phyloP scores from a whole-genome alignment of 1,140 invertebrate genomes.

The Drosophila grimshawi region DNA sequence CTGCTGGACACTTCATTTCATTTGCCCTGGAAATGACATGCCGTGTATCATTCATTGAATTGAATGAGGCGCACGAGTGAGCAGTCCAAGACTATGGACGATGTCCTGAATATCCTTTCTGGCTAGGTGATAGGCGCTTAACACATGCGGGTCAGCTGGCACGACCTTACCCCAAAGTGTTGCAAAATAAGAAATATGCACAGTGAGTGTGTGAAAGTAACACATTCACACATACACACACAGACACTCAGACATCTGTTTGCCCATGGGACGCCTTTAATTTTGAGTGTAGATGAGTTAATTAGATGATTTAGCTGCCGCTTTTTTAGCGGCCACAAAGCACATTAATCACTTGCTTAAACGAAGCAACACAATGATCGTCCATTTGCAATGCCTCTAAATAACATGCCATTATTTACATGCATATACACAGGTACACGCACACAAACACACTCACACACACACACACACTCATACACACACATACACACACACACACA shows the following conservation, averaged over 20 bases:
- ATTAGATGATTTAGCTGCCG: slow-evolving; percentile 72
- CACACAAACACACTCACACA: slow-evolving; percentile 4
- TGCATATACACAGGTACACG: slow-evolving; percentile 16
- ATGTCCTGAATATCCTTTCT: slow-evolving; percentile 26
- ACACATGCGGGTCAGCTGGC: slow-evolving; percentile 64
- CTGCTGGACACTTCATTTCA: slow-evolving; percentile 47
- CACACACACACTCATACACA: neutral
- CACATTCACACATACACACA: slow-evolving; percentile 2
- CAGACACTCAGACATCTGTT: neutral
- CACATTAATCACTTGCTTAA: slow-evolving; percentile 62
- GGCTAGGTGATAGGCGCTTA: slow-evolving; percentile 65
- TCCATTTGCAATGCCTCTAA: slow-evolving; percentile 41
- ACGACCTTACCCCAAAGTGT: slow-evolving; percentile 55
- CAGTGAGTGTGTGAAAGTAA: slow-evolving; percentile 18
- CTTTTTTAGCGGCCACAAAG: slow-evolving; percentile 55
- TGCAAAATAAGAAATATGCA: slow-evolving; percentile 38
- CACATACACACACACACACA: neutral
- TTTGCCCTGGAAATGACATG: slow-evolving; percentile 36
- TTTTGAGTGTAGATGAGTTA: slow-evolving; percentile 71
- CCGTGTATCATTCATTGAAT: slow-evolving; percentile 42
- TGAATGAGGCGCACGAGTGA: slow-evolving; percentile 72
- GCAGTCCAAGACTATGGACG: slow-evolving; percentile 23
- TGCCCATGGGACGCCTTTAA: slow-evolving; percentile 25
- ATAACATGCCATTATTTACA: slow-evolving; percentile 51
- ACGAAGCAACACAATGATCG: slow-evolving; percentile 9